phyloP scores from a whole-genome alignment of 2,888 invertebrate genomes.

The Nephrocerus scutellatus region DNA sequence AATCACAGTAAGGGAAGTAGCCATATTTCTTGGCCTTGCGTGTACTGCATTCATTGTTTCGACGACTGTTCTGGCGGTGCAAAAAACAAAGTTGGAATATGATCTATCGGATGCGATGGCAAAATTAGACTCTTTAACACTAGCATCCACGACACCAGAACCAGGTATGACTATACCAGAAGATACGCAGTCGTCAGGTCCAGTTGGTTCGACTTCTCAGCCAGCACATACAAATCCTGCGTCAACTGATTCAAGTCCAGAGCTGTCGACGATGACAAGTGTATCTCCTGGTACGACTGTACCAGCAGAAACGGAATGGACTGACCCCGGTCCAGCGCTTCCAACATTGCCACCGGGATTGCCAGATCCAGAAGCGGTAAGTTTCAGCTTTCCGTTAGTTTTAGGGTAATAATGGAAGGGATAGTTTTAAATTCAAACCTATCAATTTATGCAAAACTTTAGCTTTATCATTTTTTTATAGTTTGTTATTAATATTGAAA shows the following conservation, averaged over 20 bases:
- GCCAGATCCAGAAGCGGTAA: slow-evolving; percentile 35
- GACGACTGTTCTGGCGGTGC: slow-evolving; percentile 50
- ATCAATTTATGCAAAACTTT: no score
- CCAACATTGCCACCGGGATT: slow-evolving; percentile 38
- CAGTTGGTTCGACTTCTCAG: background rate
- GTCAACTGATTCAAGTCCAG: background rate
- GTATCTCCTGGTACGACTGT: no score
- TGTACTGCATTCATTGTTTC: slow-evolving; percentile 49
- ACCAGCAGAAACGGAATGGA: no score
- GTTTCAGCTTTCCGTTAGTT: no score
- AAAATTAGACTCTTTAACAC: slow-evolving; percentile 28
- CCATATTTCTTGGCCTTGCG: slow-evolving; percentile 37
- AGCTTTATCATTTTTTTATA: no score
- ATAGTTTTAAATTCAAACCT: no score
- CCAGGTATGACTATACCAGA: slow-evolving; percentile 9
- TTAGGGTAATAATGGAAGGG: no score
- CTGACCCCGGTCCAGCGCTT: slow-evolving; percentile 25
- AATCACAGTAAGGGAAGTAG: slow-evolving; percentile 33
- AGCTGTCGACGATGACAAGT: no score
- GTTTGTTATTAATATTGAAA: no score
- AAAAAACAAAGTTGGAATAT: slow-evolving; percentile 39
- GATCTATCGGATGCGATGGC: slow-evolving; percentile 37
- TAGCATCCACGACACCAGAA: slow-evolving; percentile 13
- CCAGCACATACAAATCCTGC: slow-evolving; percentile 2
- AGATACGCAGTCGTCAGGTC: background rate